These are phyloP conservation scores for Candidula unifasciata DNA, from an alignment of 2,888 invertebrate genomes.

Conservation along the genomic window DNA sequence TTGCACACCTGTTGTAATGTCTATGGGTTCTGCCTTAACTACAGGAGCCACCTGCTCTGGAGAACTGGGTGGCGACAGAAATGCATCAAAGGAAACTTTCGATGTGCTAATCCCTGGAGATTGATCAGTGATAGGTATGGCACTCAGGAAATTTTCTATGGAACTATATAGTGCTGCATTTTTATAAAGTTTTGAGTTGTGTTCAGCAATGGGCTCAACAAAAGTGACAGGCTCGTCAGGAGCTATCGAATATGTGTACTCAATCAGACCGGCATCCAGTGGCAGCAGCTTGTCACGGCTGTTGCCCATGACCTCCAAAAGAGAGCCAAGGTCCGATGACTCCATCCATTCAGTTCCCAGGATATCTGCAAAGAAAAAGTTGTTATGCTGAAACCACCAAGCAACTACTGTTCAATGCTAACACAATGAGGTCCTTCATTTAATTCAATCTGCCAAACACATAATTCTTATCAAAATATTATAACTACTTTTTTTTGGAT, in stretches of 20 bases:
- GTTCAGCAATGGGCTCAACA: neutral
- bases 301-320: slow-evolving; percentile 54
- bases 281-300: slow-evolving; percentile 35
- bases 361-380: slow-evolving; percentile 61
- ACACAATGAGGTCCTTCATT: too few relatives aligned
- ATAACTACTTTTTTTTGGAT: too few relatives aligned
- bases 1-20: neutral
- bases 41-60: slow-evolving; percentile 46
- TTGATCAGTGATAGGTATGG: neutral
- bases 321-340: slow-evolving; percentile 59
- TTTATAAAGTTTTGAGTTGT: neutral
- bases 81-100: slow-evolving; percentile 14
- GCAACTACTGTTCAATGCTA: too few relatives aligned
- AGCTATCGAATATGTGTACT: slow-evolving; percentile 26
- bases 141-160: neutral
- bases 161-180: neutral
- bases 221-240: slow-evolving; percentile 26
- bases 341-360: slow-evolving; percentile 71
- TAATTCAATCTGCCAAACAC: too few relatives aligned
- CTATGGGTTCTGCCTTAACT: slow-evolving; percentile 10
- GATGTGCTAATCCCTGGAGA: too few relatives aligned
- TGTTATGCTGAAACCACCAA: too few relatives aligned
- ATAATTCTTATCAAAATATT: too few relatives aligned
- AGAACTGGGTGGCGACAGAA: slow-evolving; percentile 39
- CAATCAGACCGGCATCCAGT: slow-evolving; percentile 26